Base-by-base conservation (phyloP, 2,888 invertebrate genomes). In the Chydorus sphaericus region DNA sequence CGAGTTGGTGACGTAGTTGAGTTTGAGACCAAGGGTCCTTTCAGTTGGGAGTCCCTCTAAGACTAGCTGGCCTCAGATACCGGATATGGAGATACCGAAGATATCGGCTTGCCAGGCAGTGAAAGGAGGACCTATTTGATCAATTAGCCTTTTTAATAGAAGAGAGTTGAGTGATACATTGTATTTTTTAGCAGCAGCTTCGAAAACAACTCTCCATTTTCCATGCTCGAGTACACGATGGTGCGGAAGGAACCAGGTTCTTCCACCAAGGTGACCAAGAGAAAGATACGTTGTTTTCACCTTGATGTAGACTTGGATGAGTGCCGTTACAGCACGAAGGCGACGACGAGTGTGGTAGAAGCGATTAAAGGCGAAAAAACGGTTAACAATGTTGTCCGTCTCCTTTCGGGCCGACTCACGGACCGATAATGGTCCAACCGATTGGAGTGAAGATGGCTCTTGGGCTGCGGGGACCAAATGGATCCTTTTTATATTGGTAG, bases 131-230 rank as follows among this genome's bases (percentile, higher is more conserved):
- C 56, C 18, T 51, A 55, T 39, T 2, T 60, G 20, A 39, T 60
- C 60, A n/a, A n/a, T n/a, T 4, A 55, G 58, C 16, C 60, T 59
- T 14, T 30, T 37, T 8, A 60, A 23, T 1, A 62, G 37, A 11
- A 23, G 14, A 20, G 60, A 58, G 56, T 61, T 62, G 3, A 61
- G 48, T 31, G 54, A 48, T 6, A 2, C 31, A 5, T 57, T 54
- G 16, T 50, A 10, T 16, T 10, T 20, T 23, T 52, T 58, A 5
- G 60, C 59, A 8, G 61, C 57, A 0, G 61, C 60, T 23, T 62
- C 60, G 26, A 60, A 61, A 2, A 62, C 62, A 1, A 62, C 23
- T 8, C 62, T 48, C 2, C 59, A 5, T 33, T 61, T 59, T 16
- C 50, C 55, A 4, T n/a, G n/a, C n/a, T n/a, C n/a, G n/a, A n/a